Evolutionary conservation across 2,888 invertebrate species (phyloP).

Genomic region (Polydrusus cervinus): DNA sequence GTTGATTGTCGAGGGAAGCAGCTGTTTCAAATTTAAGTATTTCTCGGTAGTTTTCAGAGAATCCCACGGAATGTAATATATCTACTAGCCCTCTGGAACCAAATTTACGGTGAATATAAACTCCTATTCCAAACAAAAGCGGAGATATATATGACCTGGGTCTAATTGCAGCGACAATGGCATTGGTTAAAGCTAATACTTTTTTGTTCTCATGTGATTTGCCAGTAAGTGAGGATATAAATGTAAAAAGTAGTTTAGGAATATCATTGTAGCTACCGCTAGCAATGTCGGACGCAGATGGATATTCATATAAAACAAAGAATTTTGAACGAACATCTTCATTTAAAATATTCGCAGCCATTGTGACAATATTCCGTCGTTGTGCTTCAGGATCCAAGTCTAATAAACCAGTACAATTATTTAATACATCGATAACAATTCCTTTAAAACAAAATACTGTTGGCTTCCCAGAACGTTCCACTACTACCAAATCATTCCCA

Average conservation of each 20-base stretch:
- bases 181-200: too few species aligned
- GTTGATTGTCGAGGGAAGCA: constrained; percentile 3
- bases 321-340: constrained; percentile 5
- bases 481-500: background rate
- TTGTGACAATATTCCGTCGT: background rate
- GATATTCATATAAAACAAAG: background rate
- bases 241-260: too few species aligned
- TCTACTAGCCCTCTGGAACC: constrained; percentile 17
- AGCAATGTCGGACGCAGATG: background rate
- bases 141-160: constrained; percentile 9
- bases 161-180: background rate
- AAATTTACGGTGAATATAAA: constrained; percentile 25
- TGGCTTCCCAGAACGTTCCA: constrained; percentile 1
- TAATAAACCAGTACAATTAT: background rate
- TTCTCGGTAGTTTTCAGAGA: constrained; percentile 6
- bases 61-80: background rate
- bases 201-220: too few species aligned
- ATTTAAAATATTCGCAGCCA: background rate
- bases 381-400: background rate
- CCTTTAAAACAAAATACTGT: constrained; percentile 8
- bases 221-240: too few species aligned
- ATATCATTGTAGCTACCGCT: too few species aligned
- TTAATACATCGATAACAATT: background rate
- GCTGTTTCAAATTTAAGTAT: constrained; percentile 29
- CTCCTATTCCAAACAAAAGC: background rate